These are phyloP conservation scores for Channallabes apus DNA, from an alignment of 2,797 vertebrate genomes.

Conservation along the genomic window DNA sequence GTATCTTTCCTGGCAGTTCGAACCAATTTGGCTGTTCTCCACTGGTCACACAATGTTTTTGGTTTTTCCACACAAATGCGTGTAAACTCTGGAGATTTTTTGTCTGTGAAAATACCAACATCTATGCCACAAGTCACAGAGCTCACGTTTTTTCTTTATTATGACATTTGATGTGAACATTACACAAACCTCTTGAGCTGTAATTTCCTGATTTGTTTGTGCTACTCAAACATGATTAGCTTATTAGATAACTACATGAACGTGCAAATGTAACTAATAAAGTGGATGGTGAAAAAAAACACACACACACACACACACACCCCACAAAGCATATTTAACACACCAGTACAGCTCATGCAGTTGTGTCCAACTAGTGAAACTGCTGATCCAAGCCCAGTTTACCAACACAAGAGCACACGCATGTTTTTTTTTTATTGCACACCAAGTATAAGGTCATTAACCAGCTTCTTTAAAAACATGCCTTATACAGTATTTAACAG, in stretches of 20 bases:
- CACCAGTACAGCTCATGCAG: constrained; percentile 21
- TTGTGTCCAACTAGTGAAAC: background rate
- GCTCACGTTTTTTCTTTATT: background rate
- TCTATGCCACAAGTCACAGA: background rate
- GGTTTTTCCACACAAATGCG: no score
- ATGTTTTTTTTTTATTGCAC: constrained; percentile 26
- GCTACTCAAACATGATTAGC: background rate
- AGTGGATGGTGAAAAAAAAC: background rate
- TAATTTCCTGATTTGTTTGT: background rate
- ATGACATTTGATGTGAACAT: background rate
- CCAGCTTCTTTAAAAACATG: background rate
- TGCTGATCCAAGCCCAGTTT: constrained; percentile 16
- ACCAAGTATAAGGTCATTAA: constrained; percentile 32
- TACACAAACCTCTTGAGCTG: background rate
- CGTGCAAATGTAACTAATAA: background rate
- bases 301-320: background rate
- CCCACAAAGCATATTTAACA: background rate
- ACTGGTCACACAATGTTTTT: background rate
- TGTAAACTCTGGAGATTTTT: no score
- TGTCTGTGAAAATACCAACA: background rate
- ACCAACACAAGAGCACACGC: constrained; percentile 30
- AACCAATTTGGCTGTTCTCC: background rate
- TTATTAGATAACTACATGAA: background rate
- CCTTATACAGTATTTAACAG: background rate
- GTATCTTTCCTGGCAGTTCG: background rate